phyloP scores from a whole-genome alignment of 2,888 invertebrate species.

The Troglohyphantes excavatus region DNA sequence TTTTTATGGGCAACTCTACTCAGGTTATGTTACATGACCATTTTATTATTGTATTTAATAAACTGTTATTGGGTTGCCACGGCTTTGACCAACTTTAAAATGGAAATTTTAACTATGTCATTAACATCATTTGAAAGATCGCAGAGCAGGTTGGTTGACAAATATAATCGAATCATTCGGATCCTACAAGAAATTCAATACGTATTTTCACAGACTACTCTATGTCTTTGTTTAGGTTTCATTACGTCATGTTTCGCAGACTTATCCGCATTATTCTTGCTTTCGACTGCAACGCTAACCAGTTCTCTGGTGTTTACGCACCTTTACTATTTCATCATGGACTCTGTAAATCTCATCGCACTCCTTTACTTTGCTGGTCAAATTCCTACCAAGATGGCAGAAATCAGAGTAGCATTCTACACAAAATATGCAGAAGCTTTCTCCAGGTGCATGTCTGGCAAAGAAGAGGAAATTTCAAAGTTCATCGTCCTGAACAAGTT shows the following conservation, averaged over 20 bases:
- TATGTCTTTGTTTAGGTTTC: neutral
- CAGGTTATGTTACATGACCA: neutral
- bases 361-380: neutral
- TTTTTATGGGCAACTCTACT: neutral
- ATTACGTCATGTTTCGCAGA: neutral
- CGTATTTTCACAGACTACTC: neutral
- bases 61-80: neutral
- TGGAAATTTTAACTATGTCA: neutral
- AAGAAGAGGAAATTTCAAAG: neutral
- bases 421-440: neutral
- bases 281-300: neutral
- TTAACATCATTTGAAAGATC: neutral
- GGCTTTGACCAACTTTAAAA: neutral
- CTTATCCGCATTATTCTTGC: neutral
- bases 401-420: conserved; percentile 10
- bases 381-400: neutral
- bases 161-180: neutral
- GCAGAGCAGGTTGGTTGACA: neutral
- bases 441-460: neutral
- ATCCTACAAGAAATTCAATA: neutral
- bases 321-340: neutral
- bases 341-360: neutral
- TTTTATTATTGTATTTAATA: neutral
- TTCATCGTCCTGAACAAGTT: neutral
- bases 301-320: neutral